Percentiles rank a stretch among this genome's conserved stretches.
Evolutionary conservation across 2,888 invertebrate species (phyloP).

Genomic region (Gastracanthus pulcherrimus): DNA sequence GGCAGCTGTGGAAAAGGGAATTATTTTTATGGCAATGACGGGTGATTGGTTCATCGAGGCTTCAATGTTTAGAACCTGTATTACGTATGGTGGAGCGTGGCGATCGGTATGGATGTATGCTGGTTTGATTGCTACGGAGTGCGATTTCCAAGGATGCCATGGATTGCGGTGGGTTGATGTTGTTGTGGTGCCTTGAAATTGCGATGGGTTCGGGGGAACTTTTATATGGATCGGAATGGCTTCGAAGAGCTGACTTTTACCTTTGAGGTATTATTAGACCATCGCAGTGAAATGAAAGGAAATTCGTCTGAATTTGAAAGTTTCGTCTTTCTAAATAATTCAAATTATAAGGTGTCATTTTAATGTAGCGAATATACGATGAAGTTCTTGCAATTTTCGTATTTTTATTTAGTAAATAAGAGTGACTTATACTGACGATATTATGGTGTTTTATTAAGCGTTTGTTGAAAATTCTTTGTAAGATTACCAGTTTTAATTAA

Average conservation of each 20-base stretch:
- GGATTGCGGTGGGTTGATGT: background rate
- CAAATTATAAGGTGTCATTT: too few relatives aligned
- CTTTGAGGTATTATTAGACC: background rate
- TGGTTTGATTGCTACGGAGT: background rate
- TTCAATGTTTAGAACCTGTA: background rate
- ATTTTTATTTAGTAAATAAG: too few relatives aligned
- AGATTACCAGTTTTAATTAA: too few relatives aligned
- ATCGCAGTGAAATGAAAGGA: too few relatives aligned
- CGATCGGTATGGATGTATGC: background rate
- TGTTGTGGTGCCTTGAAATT: background rate
- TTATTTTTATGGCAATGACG: background rate
- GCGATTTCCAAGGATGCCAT: background rate
- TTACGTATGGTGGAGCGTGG: too few relatives aligned
- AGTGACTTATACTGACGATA: too few relatives aligned
- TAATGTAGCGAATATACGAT: too few relatives aligned
- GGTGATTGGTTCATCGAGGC: background rate
- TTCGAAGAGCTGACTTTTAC: background rate
- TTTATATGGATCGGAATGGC: background rate
- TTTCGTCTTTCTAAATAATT: too few relatives aligned
- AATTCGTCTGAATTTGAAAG: too few relatives aligned
- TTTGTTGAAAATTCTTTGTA: too few relatives aligned
- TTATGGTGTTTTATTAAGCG: too few relatives aligned
- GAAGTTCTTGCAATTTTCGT: too few relatives aligned
- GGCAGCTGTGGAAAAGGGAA: constrained; percentile 38
- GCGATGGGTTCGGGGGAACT: background rate